phyloP scores from a whole-genome alignment of 2,888 invertebrate species.

The Chirona hameri region DNA sequence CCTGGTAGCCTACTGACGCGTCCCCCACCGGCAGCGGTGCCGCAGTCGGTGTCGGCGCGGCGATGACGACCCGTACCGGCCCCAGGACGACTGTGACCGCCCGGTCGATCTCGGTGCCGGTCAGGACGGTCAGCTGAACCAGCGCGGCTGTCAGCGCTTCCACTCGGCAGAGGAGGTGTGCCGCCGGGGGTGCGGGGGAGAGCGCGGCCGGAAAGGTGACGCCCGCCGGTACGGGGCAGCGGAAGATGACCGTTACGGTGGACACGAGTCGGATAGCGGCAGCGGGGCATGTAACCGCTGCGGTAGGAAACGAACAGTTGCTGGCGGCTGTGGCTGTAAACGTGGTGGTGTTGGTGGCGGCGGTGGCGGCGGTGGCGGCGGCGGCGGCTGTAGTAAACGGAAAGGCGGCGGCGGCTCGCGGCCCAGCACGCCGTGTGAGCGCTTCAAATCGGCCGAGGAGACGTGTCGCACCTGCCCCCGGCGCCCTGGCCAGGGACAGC shows the following conservation, averaged over 20 bases:
- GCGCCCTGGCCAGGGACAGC: neutral
- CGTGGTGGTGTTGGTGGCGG: too few relatives aligned
- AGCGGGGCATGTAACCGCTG: neutral
- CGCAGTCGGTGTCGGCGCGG: too few relatives aligned
- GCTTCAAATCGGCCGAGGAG: slow-evolving; percentile 5
- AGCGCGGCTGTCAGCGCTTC: neutral
- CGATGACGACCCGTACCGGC: neutral
- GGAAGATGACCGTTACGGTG: neutral
- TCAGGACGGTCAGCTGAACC: neutral
- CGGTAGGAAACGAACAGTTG: neutral
- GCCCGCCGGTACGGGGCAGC: neutral
- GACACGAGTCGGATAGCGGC: neutral
- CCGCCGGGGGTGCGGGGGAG: neutral
- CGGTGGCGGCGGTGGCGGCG: too few relatives aligned
- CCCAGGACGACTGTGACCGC: too few relatives aligned
- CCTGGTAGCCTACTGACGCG: too few relatives aligned
- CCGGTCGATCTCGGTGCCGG: neutral
- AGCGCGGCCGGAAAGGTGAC: neutral
- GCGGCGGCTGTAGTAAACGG: too few relatives aligned
- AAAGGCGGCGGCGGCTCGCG: neutral
- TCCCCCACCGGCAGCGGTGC: too few relatives aligned
- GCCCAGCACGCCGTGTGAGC: neutral
- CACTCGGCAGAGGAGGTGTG: slow-evolving; percentile 13
- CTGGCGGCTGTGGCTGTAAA: neutral
- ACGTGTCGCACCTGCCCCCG: neutral